A percentile compares a stretch with the other conserved stretches of the same genome.
phyloP scores from a whole-genome alignment of 2,797 vertebrate genomes.

The Oryzias sinensis region DNA sequence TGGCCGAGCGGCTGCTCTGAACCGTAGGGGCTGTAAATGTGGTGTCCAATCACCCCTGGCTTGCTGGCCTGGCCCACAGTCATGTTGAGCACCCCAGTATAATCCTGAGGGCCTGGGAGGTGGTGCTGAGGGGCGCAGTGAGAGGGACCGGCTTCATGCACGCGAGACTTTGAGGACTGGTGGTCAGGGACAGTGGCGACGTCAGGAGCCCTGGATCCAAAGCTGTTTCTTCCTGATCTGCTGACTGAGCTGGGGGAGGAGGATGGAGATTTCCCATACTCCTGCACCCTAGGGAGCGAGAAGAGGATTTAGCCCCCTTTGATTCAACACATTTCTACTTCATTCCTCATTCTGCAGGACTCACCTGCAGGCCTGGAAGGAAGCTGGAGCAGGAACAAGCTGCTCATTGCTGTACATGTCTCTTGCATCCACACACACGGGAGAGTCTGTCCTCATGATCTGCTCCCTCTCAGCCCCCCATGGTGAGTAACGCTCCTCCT shows the following conservation, averaged over 20 bases:
- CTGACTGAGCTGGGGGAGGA: conserved; percentile 71
- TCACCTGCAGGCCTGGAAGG: conserved; percentile 84
- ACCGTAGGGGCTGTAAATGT: conserved; percentile 80
- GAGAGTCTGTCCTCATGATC: conserved; percentile 66
- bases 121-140: conserved; percentile 65
- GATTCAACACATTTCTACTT: neutral
- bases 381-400: conserved; percentile 75
- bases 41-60: conserved; percentile 75
- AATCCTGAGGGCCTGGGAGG: conserved; percentile 77
- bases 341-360: neutral
- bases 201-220: conserved; percentile 78
- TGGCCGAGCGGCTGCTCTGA: conserved; percentile 82
- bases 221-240: conserved; percentile 60
- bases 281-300: conserved; percentile 73
- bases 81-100: conserved; percentile 80
- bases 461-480: conserved; percentile 77
- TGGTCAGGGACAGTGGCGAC: conserved; percentile 78
- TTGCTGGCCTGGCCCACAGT: conserved; percentile 78
- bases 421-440: conserved; percentile 60
- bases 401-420: conserved; percentile 81
- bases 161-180: conserved; percentile 56
- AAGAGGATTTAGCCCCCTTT: neutral
- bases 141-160: conserved; percentile 50
- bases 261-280: conserved; percentile 78
- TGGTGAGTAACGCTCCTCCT: conserved; percentile 78